Evolutionary conservation across 1,140 invertebrate genomes (phyloP), one percentile per base, ranked within the genome.

Genomic region (Diachasmimorpha longicaudata): DNA sequence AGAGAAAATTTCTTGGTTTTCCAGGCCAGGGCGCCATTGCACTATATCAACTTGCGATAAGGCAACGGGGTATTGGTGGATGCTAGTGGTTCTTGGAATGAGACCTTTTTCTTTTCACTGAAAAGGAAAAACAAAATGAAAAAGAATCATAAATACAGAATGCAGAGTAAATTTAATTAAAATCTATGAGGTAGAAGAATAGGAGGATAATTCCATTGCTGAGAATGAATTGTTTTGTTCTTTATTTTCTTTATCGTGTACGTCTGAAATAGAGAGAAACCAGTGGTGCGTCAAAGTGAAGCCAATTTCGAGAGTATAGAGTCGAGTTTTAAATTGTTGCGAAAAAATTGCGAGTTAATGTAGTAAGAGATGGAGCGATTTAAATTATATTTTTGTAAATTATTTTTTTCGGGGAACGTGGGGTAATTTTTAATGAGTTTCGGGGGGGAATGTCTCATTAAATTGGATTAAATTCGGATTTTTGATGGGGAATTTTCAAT

Each of bases 41-140:
- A 31, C 66, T 68, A 31, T 37, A 39, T 68, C 66, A 68, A 68
- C 66, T 37, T 16, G 36, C 36, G 25, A 68, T 68, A 68, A 68
- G 36, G 25, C 21, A 25, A 9, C 23, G 25, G 25, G 16, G 36
- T 68, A 68, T 68, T 36, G 36, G 36, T 16, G 31, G 16, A 68
- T 37, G 14, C 14, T 39, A 68, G 25, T 39, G n/a, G 66, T 39
- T 68, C 8, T 39, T 68, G n/a, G 11, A 36, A 39, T 68, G 58
- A 63, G 23, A 63, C 1, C 58, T 63, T 63, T 63, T 63, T 23
- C 14, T 52, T 52, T 16, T 9, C 1, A n/a, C 19, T 10, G 14
- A 52, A 52, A 6, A 16, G 14, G 19, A 63, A 31, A 8, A 19
- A 25, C 21, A 4, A 55, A 55, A 55, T 55, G n/a, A 21, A 14